phyloP scores from a whole-genome alignment of 2,888 invertebrate genomes.

The Lycia hirtaria region DNA sequence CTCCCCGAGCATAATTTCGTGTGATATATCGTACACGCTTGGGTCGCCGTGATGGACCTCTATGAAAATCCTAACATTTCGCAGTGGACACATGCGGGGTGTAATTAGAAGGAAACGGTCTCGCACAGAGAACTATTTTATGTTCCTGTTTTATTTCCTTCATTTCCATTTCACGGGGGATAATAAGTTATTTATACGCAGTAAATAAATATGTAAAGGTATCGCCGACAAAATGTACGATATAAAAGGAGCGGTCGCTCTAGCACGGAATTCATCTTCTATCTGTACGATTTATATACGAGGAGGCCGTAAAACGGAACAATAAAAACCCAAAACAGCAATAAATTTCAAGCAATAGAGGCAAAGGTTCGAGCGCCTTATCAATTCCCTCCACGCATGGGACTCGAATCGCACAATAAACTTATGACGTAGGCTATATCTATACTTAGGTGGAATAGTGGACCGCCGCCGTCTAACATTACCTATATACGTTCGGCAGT shows the following conservation, averaged over 20 bases:
- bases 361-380: slow-evolving; percentile 85
- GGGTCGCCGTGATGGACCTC: slow-evolving; percentile 72
- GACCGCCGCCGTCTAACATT: slow-evolving; percentile 13
- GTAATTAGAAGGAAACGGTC: slow-evolving; percentile 56
- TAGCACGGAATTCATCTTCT: slow-evolving; percentile 82
- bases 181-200: slow-evolving; percentile 45
- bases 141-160: slow-evolving; percentile 36
- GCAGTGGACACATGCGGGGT: slow-evolving; percentile 52
- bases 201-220: slow-evolving; percentile 58
- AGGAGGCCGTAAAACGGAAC: slow-evolving; percentile 85
- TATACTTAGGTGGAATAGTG: slow-evolving; percentile 23
- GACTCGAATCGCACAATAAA: slow-evolving; percentile 78
- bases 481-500: slow-evolving; percentile 20
- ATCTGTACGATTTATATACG: slow-evolving; percentile 84
- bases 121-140: slow-evolving; percentile 29
- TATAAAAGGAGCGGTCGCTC: slow-evolving; percentile 77
- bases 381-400: slow-evolving; percentile 83
- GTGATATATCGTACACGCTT: slow-evolving; percentile 79
- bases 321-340: slow-evolving; percentile 87
- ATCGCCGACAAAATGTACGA: slow-evolving; percentile 63
- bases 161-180: slow-evolving; percentile 37
- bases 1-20: slow-evolving; percentile 79
- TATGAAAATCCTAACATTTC: slow-evolving; percentile 69
- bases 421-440: slow-evolving; percentile 75
- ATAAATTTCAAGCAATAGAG: slow-evolving; percentile 86